These are phyloP conservation scores for Emydocephalus ijimae DNA, from an alignment of 2,113 vertebrate genomes.

Conservation along the genomic window DNA sequence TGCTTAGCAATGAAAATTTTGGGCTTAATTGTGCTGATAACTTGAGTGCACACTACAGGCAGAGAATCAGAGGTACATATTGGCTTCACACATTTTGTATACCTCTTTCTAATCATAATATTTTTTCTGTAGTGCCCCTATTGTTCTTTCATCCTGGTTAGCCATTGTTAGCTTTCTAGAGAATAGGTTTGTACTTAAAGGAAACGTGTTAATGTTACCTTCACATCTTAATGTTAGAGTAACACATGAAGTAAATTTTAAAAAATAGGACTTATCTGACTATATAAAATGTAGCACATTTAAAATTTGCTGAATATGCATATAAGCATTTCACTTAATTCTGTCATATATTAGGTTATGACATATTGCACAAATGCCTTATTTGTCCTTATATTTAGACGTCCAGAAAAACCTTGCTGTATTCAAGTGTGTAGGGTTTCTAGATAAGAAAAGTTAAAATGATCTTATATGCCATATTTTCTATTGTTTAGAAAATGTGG, in stretches of 20 bases:
- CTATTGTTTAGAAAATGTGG: background rate
- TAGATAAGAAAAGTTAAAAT: background rate
- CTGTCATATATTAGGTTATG: background rate
- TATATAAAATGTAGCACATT: background rate
- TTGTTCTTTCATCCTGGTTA: background rate
- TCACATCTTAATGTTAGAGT: background rate
- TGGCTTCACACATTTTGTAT: background rate
- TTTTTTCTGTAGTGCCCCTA: background rate
- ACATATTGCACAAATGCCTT: background rate
- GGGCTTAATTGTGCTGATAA: background rate
- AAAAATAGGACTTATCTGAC: background rate
- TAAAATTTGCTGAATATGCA: background rate
- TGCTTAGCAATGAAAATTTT: background rate
- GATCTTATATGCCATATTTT: background rate
- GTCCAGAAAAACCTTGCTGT: background rate
- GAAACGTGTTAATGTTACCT: background rate
- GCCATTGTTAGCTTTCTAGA: background rate
- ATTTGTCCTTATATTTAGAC: background rate
- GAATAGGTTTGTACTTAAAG: background rate
- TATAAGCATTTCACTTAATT: background rate
- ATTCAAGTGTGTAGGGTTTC: background rate
- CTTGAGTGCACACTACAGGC: background rate
- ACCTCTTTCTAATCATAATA: background rate
- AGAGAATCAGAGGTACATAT: background rate
- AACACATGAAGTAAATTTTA: background rate